Conservation (phyloP, 64 coral and sea anemone genomes). For the Stichodactyla mertensii region DNA sequence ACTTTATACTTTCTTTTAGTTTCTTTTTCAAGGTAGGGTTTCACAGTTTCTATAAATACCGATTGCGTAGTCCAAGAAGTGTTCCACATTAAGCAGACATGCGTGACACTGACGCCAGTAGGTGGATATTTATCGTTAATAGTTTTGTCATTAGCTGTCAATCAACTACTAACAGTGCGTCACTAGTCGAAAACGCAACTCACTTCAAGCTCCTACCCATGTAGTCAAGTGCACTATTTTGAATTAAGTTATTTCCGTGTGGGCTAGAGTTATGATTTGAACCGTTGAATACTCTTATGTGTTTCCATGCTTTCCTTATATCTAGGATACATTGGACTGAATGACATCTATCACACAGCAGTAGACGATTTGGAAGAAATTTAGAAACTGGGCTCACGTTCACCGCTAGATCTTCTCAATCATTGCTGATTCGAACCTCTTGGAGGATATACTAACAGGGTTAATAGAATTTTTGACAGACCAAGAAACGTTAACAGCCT, state of each 20-base stretch:
- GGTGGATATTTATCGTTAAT: neutral
- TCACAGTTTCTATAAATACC: neutral
- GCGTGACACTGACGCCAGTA: slow-evolving; percentile 2
- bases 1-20: neutral
- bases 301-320: neutral
- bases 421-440: neutral
- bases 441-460: neutral
- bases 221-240: neutral
- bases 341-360: neutral
- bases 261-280: neutral
- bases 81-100: neutral
- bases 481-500: neutral
- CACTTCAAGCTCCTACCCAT: neutral
- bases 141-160: neutral
- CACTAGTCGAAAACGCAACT: neutral
- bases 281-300: neutral
- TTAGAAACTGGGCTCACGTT: neutral
- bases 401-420: neutral
- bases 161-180: neutral
- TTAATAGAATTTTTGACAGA: neutral
- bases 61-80: neutral
- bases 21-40: neutral
- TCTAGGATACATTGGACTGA: neutral
- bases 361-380: neutral
- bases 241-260: neutral